Evolutionary conservation across 2,113 vertebrate species (phyloP).

Genomic region (Abramis brama): DNA sequence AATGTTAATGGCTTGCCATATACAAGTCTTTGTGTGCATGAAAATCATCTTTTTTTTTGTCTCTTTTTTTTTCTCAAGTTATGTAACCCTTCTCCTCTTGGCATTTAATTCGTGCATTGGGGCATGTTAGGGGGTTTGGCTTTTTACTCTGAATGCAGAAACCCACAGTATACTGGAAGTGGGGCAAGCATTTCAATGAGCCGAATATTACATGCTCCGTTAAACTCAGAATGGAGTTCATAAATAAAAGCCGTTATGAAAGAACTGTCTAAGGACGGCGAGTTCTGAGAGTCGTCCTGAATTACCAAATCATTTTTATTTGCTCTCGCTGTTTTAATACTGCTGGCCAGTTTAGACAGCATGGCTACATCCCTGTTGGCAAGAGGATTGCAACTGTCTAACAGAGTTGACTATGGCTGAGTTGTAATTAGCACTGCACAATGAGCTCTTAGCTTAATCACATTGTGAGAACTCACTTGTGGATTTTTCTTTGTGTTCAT

Average conservation of each 20-base stretch:
- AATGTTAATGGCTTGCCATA: too few species aligned
- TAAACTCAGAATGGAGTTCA: conserved; percentile 47
- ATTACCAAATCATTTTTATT: conserved; percentile 7
- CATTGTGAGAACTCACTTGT: conserved; percentile 17
- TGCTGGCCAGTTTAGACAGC: not conserved
- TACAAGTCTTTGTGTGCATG: not conserved
- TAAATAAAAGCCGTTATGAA: conserved; percentile 46
- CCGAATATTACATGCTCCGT: conserved; percentile 38
- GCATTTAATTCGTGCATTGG: conserved; percentile 54
- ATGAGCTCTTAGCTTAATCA: conserved; percentile 16
- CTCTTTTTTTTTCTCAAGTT: conserved; percentile 50
- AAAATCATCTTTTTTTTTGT: conserved; percentile 11
- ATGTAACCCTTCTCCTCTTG: conserved; percentile 53
- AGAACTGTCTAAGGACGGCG: conserved; percentile 34
- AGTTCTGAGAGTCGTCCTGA: conserved; percentile 12
- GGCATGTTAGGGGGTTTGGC: conserved; percentile 60
- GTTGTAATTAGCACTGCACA: conserved; percentile 22
- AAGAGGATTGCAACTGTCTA: conserved; percentile 13
- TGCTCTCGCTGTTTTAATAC: not conserved
- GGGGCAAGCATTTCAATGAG: conserved; percentile 53
- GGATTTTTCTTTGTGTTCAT: conserved; percentile 30
- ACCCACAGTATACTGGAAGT: conserved; percentile 59
- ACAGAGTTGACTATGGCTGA: not conserved
- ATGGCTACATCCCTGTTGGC: conserved; percentile 10
- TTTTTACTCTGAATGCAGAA: conserved; percentile 61